Evolutionary conservation across 2,888 invertebrate genomes (phyloP).

Genomic region (Horisme vitalbata): DNA sequence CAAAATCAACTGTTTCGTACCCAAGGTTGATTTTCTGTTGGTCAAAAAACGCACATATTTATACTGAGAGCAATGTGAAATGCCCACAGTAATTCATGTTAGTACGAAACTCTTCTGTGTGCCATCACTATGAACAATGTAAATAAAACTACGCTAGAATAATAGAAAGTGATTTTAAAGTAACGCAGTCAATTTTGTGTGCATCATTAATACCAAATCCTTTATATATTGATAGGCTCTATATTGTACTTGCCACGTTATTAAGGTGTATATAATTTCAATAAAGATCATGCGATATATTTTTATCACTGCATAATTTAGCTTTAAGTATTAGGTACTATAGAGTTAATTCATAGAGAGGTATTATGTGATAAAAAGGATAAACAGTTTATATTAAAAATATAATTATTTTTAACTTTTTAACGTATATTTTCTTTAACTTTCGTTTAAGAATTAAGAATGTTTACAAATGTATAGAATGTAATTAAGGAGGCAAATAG

Average conservation of each 20-base stretch:
- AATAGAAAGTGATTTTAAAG: slow-evolving; percentile 48
- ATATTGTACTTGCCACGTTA: slow-evolving; percentile 63
- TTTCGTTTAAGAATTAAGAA: slow-evolving; percentile 37
- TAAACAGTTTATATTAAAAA: slow-evolving; percentile 47
- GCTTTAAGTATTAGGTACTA: slow-evolving; percentile 58
- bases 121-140: slow-evolving; percentile 70
- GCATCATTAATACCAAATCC: slow-evolving; percentile 58
- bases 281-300: slow-evolving; percentile 55
- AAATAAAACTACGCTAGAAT: slow-evolving; percentile 51
- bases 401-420: slow-evolving; percentile 52
- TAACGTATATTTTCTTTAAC: slow-evolving; percentile 50
- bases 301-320: slow-evolving; percentile 76
- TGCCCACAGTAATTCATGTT: too few species aligned
- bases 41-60: background rate
- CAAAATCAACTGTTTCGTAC: too few species aligned
- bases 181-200: slow-evolving; percentile 75
- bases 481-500: slow-evolving; percentile 56
- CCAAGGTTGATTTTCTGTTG: background rate
- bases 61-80: too few species aligned
- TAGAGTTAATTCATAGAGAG: slow-evolving; percentile 49
- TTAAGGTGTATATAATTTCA: slow-evolving; percentile 49
- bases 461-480: slow-evolving; percentile 58
- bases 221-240: slow-evolving; percentile 45
- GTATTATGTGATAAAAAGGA: slow-evolving; percentile 34
- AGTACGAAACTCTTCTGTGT: slow-evolving; percentile 36